Percentiles rank a stretch among this genome's conserved stretches.
phyloP scores from a whole-genome alignment of 1,140 invertebrate species.

The Streblospio benedicti region DNA sequence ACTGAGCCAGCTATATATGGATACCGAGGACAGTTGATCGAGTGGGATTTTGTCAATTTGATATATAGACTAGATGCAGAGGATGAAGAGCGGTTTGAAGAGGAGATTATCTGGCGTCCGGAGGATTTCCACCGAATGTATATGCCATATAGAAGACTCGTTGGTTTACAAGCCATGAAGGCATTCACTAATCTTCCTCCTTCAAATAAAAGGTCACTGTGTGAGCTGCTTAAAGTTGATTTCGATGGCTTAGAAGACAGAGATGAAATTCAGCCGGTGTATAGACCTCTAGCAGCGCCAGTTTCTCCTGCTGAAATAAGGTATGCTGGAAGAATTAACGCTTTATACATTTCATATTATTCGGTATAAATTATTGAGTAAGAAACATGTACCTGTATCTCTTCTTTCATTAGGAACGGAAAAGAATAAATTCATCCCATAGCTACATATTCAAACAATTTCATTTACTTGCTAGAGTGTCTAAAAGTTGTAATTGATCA shows the following conservation, averaged over 20 bases:
- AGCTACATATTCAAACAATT: too few species aligned
- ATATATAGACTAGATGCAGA: neutral
- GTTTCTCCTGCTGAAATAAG: too few species aligned
- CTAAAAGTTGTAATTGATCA: too few species aligned
- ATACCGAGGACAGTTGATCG: slow-evolving; percentile 11
- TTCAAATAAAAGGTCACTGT: too few species aligned
- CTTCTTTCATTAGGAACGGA: too few species aligned
- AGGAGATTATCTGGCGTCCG: slow-evolving; percentile 4
- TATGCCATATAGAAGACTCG: slow-evolving; percentile 6
- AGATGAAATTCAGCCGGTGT: slow-evolving; percentile 6
- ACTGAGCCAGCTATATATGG: slow-evolving; percentile 13
- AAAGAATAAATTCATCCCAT: too few species aligned
- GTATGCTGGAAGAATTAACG: too few species aligned
- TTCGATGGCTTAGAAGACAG: neutral
- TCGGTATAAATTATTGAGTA: too few species aligned
- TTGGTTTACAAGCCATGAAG: slow-evolving; percentile 5
- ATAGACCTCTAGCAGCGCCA: slow-evolving; percentile 5
- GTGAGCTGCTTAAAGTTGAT: too few species aligned
- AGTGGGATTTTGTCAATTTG: slow-evolving; percentile 15
- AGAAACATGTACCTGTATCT: too few species aligned
- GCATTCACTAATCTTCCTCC: neutral
- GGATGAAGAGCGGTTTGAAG: slow-evolving; percentile 7
- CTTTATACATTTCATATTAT: too few species aligned
- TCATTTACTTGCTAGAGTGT: too few species aligned
- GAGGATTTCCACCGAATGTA: slow-evolving; percentile 15